Evolutionary conservation across 2,888 invertebrate species (phyloP), one percentile per base, ranked within the genome.

Genomic region (Heliconius ethilla): DNA sequence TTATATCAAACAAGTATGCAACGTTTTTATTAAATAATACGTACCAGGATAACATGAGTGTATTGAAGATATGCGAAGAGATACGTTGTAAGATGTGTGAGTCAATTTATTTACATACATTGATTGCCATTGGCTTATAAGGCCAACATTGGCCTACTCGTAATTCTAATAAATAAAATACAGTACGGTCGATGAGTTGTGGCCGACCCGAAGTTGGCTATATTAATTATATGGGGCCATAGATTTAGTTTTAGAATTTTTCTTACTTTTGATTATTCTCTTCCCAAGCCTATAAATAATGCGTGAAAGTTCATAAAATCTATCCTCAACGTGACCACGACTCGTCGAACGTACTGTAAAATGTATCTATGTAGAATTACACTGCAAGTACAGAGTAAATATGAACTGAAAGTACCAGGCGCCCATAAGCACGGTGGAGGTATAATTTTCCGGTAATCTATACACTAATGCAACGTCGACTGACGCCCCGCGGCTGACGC

Each of bases 391-490:
- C 67, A 69, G 62, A 75, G 59, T 70, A 70, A 59, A 59, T 66
- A 69, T 69, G 67, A 69, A 69, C 2, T 40, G 69, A 45, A 72
- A 37, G 72, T 72, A 76, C 76, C 62, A 67, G 74, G 74, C 66
- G 29, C 1, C 25, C 73, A 73, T 82, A 81, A 75, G 78, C 78
- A 75, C 70, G 78, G 77, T 78, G 80, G 76, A 81, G 81, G 81
- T 81, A 82, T 82, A 82, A 83, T 84, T 83, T 82, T 82, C 83
- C 81, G 81, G 83, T 82, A 82, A 83, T 83, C 78, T 82, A 80
- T 82, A 81, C 78, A 79, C 75, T 82, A 83, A 84, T 83, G 81
- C 81, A 78, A 84, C 83, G 83, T 81, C 82, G 82, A 82, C 80
- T 79, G 81, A 81, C 82, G 81, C 78, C 78, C 75, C 81, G 80